phyloP scores from a whole-genome alignment of 2,888 invertebrate species.

The Epirrita christyi region DNA sequence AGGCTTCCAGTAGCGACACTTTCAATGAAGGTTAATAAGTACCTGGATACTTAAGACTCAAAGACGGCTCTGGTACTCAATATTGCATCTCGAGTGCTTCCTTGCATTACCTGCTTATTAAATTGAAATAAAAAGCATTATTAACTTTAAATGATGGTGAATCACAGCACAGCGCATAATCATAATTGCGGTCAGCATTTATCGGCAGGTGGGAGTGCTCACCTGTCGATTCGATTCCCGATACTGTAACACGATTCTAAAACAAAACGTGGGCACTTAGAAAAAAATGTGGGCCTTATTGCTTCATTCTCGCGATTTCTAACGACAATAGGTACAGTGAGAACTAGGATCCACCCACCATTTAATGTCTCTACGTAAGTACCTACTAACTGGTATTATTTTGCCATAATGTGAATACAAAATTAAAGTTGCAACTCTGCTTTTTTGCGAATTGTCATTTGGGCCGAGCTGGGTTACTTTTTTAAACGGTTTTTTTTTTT shows the following conservation, averaged over 20 bases:
- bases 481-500: too few relatives aligned
- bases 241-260: neutral
- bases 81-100: neutral
- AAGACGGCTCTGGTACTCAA: neutral
- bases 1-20: neutral
- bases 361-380: too few relatives aligned
- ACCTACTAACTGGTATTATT: too few relatives aligned
- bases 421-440: too few relatives aligned
- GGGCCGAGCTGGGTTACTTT: too few relatives aligned
- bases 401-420: too few relatives aligned
- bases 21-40: neutral
- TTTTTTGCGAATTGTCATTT: too few relatives aligned
- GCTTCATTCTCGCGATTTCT: too few relatives aligned
- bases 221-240: conserved; percentile 18
- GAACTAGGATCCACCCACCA: too few relatives aligned
- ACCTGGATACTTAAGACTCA: neutral
- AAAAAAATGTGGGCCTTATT: too few relatives aligned
- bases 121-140: conserved; percentile 7
- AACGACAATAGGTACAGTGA: too few relatives aligned
- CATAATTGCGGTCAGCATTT: conserved; percentile 16
- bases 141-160: conserved; percentile 18
- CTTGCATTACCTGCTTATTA: conserved; percentile 1
- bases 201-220: conserved; percentile 15
- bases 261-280: neutral
- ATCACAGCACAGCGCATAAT: conserved; percentile 21